Conservation (phyloP, 2,113 vertebrate species). For the Cephalopholis sonnerati region DNA sequence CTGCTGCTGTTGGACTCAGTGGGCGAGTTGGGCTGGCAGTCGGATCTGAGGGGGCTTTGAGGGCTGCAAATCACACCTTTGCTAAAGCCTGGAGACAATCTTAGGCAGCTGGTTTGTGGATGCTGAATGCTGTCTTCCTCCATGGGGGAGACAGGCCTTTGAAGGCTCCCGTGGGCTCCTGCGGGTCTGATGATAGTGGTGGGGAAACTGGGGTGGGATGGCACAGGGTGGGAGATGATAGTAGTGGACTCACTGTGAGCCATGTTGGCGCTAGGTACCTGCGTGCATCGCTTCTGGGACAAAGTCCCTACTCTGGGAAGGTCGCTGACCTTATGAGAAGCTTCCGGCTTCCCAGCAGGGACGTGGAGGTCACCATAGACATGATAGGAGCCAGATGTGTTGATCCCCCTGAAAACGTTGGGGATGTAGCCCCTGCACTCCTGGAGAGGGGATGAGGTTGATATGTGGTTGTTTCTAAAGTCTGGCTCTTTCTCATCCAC, state of each 20-base stretch:
- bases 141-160: conserved; percentile 55
- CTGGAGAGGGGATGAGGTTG: conserved; percentile 76
- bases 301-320: conserved; percentile 82
- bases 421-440: conserved; percentile 86
- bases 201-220: conserved; percentile 41
- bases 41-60: conserved; percentile 94
- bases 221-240: conserved; percentile 31
- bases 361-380: conserved; percentile 89
- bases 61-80: conserved; percentile 90
- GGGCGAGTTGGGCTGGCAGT: conserved; percentile 97
- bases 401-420: conserved; percentile 88
- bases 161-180: conserved; percentile 35
- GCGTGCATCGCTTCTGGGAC: conserved; percentile 81
- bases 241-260: conserved; percentile 75
- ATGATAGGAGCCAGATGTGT: conserved; percentile 90
- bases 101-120: conserved; percentile 79
- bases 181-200: conserved; percentile 27
- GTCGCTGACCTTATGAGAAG: conserved; percentile 80
- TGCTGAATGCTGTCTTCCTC: conserved; percentile 82
- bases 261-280: conserved; percentile 77
- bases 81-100: conserved; percentile 82
- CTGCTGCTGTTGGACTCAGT: conserved; percentile 97
- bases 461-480: conserved; percentile 63
- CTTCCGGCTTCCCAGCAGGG: conserved; percentile 84
- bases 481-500: conserved; percentile 82